A percentile compares a stretch with the other conserved stretches of the same genome.
Evolutionary conservation across 1,140 invertebrate species (phyloP).

Genomic region (Drosophila micromelanica): DNA sequence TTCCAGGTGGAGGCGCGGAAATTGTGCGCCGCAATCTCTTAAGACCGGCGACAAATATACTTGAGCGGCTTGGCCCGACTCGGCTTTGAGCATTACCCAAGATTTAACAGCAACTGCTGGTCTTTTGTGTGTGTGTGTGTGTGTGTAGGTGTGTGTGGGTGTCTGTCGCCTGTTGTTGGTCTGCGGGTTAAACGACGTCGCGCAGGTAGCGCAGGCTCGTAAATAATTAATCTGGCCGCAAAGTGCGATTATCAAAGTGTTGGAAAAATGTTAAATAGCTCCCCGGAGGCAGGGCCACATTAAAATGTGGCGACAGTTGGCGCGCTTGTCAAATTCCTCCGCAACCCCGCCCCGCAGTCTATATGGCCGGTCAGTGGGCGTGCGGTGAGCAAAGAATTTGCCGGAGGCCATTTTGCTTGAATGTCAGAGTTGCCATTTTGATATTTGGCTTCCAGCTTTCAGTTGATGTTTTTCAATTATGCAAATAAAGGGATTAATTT

Average conservation of each 20-base stretch:
- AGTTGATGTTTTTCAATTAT: slow-evolving; percentile 81
- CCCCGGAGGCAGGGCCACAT: slow-evolving; percentile 67
- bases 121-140: slow-evolving; percentile 55
- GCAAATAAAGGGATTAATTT: slow-evolving; percentile 83
- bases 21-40: slow-evolving; percentile 79
- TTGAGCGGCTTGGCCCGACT: slow-evolving; percentile 53
- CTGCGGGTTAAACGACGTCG: slow-evolving; percentile 74
- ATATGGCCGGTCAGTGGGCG: too few relatives aligned
- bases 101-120: slow-evolving; percentile 77
- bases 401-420: slow-evolving; percentile 54
- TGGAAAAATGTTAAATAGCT: slow-evolving; percentile 83
- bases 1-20: slow-evolving; percentile 49
- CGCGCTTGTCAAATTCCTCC: slow-evolving; percentile 6
- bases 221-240: slow-evolving; percentile 82
- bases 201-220: slow-evolving; percentile 71
- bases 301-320: slow-evolving; percentile 78
- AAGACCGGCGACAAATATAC: slow-evolving; percentile 82
- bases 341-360: not conserved
- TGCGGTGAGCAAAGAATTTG: not conserved
- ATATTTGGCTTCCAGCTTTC: slow-evolving; percentile 70
- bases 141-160: slow-evolving; percentile 35
- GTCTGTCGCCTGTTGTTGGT: slow-evolving; percentile 37
- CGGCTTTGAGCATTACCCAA: slow-evolving; percentile 75
- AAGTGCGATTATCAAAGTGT: slow-evolving; percentile 83
- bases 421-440: slow-evolving; percentile 44